Conservation (phyloP, 53 echinoderm and acorn worm genomes). For the Holothuria scabra region DNA sequence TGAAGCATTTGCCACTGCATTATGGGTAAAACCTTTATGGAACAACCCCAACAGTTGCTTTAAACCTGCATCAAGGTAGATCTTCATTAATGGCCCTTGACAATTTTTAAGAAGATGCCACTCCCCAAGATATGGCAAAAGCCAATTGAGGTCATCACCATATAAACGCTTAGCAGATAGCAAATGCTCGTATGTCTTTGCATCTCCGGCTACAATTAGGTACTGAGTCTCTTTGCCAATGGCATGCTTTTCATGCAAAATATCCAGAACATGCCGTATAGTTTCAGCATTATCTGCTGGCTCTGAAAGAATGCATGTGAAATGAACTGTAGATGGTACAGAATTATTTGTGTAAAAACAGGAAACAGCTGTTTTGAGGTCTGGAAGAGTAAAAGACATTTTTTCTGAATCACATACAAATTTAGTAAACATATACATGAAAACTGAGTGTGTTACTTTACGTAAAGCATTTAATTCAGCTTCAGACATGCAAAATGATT, state of each 20-base stretch:
- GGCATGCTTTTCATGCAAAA: conserved; percentile 21
- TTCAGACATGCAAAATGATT: conserved; percentile 4
- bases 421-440: neutral
- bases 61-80: conserved; percentile 7
- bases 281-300: conserved; percentile 31
- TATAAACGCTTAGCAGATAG: conserved; percentile 6
- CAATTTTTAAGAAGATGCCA: conserved; percentile 55
- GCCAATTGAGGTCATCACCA: conserved; percentile 31
- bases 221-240: neutral
- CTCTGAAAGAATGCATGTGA: neutral
- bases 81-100: conserved; percentile 11
- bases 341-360: neutral
- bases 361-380: conserved; percentile 8
- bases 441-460: neutral
- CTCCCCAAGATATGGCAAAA: conserved; percentile 43
- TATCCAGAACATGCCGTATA: neutral
- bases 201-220: conserved; percentile 35
- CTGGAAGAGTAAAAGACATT: neutral
- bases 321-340: neutral
- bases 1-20: conserved; percentile 1
- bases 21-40: neutral
- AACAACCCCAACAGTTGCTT: neutral
- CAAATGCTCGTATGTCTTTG: conserved; percentile 28
- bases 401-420: neutral
- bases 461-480: neutral